A percentile compares a stretch with the other conserved stretches of the same genome.
Evolutionary conservation across 2,113 vertebrate species (phyloP).

Genomic region (Aldabrachelys gigantea): DNA sequence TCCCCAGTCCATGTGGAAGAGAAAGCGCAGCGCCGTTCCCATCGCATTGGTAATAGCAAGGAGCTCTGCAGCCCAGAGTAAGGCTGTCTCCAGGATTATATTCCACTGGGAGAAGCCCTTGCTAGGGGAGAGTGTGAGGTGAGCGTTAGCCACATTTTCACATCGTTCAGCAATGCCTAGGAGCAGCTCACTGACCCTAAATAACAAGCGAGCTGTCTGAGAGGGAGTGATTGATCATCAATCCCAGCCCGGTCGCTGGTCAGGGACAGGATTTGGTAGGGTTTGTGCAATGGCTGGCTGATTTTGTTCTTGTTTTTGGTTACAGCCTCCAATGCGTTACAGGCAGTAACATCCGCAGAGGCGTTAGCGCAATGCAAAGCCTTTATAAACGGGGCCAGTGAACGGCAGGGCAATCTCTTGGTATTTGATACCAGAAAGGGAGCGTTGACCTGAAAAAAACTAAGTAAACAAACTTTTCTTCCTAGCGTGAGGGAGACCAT

Average conservation of each 20-base stretch:
- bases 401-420: accelerated
- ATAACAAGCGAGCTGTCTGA: neutral
- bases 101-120: neutral
- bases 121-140: neutral
- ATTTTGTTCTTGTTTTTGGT: accelerated
- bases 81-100: neutral
- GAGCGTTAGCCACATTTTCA: neutral
- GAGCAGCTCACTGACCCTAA: neutral
- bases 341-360: neutral
- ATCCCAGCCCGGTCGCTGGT: neutral
- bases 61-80: neutral
- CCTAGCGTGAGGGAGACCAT: neutral
- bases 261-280: neutral
- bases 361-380: too few relatives aligned
- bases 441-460: neutral
- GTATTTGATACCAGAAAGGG: accelerated
- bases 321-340: too few relatives aligned
- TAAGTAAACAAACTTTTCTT: neutral
- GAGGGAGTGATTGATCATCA: neutral
- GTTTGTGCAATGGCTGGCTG: accelerated
- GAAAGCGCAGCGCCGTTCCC: neutral
- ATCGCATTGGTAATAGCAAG: neutral
- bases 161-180: neutral
- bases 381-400: neutral
- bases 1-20: neutral